These are phyloP conservation scores for Corythaeola cristata DNA, from an alignment of 2,113 vertebrate genomes.

Conservation along the genomic window DNA sequence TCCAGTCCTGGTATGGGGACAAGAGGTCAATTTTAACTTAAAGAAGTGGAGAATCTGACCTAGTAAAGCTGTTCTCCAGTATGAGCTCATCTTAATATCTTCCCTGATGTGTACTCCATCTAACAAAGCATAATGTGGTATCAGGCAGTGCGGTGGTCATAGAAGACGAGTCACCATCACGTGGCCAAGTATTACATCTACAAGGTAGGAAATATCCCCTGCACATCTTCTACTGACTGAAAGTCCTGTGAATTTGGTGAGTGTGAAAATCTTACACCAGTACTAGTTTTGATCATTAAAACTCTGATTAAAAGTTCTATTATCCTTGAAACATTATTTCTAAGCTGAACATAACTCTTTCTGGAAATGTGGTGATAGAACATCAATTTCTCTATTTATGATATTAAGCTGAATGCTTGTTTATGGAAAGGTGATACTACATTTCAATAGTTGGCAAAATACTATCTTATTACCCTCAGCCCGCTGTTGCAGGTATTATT, in stretches of 20 bases:
- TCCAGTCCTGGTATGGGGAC: neutral
- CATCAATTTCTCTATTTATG: conserved; percentile 7
- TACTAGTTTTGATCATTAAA: neutral
- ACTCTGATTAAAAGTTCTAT: neutral
- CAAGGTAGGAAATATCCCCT: neutral
- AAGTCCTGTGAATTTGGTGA: neutral
- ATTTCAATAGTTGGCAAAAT: neutral
- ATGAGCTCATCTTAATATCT: neutral
- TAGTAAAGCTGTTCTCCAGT: neutral
- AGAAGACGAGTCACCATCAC: neutral
- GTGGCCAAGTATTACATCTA: neutral
- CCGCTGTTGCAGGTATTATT: neutral
- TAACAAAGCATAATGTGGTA: neutral
- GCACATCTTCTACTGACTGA: neutral
- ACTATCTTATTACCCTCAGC: neutral
- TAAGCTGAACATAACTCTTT: neutral
- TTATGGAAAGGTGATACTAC: neutral
- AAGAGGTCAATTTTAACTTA: neutral
- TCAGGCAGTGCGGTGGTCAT: neutral
- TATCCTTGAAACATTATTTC: conserved; percentile 4
- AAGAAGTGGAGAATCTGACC: neutral
- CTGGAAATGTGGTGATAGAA: neutral
- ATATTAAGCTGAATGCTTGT: conserved; percentile 17
- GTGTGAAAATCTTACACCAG: neutral
- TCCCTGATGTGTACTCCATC: neutral